These are phyloP conservation scores for Cariama cristata DNA, from an alignment of 2,113 vertebrate genomes.

Conservation along the genomic window DNA sequence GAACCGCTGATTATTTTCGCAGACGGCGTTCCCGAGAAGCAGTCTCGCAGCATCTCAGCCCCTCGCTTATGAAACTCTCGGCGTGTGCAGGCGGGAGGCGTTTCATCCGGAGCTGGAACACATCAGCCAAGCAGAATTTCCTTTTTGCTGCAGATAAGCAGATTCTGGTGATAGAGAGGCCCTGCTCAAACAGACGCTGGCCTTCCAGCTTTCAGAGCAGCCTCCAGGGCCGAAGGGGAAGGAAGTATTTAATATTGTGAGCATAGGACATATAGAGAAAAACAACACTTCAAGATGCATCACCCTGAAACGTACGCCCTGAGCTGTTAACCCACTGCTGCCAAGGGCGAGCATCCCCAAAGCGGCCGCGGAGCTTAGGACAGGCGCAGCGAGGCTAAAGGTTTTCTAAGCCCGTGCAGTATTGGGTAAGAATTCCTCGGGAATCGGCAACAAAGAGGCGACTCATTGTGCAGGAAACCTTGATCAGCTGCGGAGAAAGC, in stretches of 20 bases:
- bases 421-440: neutral
- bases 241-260: slow-evolving; percentile 17
- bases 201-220: neutral
- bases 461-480: neutral
- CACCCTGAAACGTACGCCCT: rapidly evolving
- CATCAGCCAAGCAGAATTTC: slow-evolving; percentile 32
- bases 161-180: slow-evolving; percentile 15
- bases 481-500: rapidly evolving
- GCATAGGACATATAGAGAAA: neutral
- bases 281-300: neutral
- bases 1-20: neutral
- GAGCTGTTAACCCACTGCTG: neutral
- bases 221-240: neutral
- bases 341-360: neutral
- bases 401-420: rapidly evolving
- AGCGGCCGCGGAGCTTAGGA: neutral
- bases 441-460: neutral
- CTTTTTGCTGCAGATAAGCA: slow-evolving; percentile 39
- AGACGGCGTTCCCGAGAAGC: neutral
- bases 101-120: neutral
- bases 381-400: rapidly evolving
- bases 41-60: neutral
- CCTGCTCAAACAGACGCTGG: neutral
- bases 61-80: neutral
- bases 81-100: neutral